Conservation (phyloP, 2,113 vertebrate species). For the Ptychochromis oligacanthus region DNA sequence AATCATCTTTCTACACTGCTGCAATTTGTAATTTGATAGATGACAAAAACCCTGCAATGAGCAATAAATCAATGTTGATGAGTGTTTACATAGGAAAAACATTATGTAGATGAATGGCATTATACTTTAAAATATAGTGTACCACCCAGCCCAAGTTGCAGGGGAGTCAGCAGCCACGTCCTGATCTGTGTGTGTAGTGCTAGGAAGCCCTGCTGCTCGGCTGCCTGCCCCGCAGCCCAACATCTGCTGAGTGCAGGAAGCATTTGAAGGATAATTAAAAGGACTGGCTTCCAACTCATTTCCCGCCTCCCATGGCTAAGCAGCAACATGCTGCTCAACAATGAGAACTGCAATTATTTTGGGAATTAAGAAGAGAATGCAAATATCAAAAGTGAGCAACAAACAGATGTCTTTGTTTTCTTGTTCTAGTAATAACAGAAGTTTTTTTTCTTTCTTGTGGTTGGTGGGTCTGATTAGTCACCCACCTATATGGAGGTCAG, state of each 20-base stretch:
- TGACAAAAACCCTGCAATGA: neutral
- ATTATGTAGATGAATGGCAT: slow-evolving; percentile 19
- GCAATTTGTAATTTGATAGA: slow-evolving; percentile 15
- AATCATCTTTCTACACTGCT: neutral
- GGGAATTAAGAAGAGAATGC: slow-evolving; percentile 57
- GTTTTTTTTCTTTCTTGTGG: neutral
- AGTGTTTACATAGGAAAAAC: slow-evolving; percentile 8
- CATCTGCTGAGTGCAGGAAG: slow-evolving; percentile 80
- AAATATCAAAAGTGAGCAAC: slow-evolving; percentile 62
- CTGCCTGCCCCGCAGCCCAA: slow-evolving; percentile 77
- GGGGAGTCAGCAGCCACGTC: slow-evolving; percentile 44
- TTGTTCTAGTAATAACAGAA: slow-evolving; percentile 11
- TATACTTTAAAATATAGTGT: slow-evolving; percentile 38
- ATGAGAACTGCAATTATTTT: slow-evolving; percentile 74
- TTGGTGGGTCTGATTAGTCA: slow-evolving; percentile 47
- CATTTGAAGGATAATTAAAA: slow-evolving; percentile 83
- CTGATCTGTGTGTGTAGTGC: slow-evolving; percentile 54
- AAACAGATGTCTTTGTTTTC: slow-evolving; percentile 45
- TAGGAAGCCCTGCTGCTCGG: slow-evolving; percentile 64
- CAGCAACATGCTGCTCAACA: slow-evolving; percentile 70
- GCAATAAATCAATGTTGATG: slow-evolving; percentile 21
- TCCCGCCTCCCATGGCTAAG: slow-evolving; percentile 77
- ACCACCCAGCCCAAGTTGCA: slow-evolving; percentile 46
- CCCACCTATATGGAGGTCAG: slow-evolving; percentile 24
- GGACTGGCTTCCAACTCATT: slow-evolving; percentile 78